These are phyloP conservation scores for Tribolium madens DNA, from an alignment of 1,140 invertebrate genomes.

Conservation along the genomic window DNA sequence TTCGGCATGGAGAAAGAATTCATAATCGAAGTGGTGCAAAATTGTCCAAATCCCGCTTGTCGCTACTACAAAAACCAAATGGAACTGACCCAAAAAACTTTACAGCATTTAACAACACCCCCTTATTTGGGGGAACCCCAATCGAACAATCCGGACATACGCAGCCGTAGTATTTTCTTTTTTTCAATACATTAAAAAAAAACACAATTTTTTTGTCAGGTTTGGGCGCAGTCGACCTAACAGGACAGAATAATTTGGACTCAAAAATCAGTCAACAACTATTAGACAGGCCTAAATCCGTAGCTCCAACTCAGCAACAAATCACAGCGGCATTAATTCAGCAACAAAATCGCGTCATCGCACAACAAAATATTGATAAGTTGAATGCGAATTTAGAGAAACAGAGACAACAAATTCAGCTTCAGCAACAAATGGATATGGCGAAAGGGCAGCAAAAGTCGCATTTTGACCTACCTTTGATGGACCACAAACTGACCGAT, in stretches of 20 bases:
- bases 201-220: slow-evolving; percentile 33
- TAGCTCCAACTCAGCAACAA: slow-evolving; percentile 65
- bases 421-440: slow-evolving; percentile 62
- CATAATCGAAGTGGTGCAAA: slow-evolving; percentile 87
- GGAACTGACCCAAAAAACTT: slow-evolving; percentile 74
- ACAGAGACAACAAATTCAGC: slow-evolving; percentile 67
- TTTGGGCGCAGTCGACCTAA: slow-evolving; percentile 61
- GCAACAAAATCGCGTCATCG: slow-evolving; percentile 70
- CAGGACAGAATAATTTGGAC: slow-evolving; percentile 61
- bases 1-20: slow-evolving; percentile 93
- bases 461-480: slow-evolving; percentile 66
- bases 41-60: slow-evolving; percentile 86
- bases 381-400: slow-evolving; percentile 70
- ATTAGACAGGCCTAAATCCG: slow-evolving; percentile 63
- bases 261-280: slow-evolving; percentile 56
- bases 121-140: slow-evolving; percentile 61
- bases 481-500: slow-evolving; percentile 72
- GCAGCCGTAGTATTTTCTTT: too few relatives aligned
- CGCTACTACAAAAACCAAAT: slow-evolving; percentile 88
- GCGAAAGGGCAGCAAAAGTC: slow-evolving; percentile 63
- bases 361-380: slow-evolving; percentile 71
- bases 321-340: slow-evolving; percentile 71
- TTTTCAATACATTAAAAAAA: too few relatives aligned
- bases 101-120: slow-evolving; percentile 67
- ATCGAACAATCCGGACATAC: slow-evolving; percentile 59